Conservation (phyloP, 2,888 invertebrate species). For the Callyntrura sp. region DNA sequence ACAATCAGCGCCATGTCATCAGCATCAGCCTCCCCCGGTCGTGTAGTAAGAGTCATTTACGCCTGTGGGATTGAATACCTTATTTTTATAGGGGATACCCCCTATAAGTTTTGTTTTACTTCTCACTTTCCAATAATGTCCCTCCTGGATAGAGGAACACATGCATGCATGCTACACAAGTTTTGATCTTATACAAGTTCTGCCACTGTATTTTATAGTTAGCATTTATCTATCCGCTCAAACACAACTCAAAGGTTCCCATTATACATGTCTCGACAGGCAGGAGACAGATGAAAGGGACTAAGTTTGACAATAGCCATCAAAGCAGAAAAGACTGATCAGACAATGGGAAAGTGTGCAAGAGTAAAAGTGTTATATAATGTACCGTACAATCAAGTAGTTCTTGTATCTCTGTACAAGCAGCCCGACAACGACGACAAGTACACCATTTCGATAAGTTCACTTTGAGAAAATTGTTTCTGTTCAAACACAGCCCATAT, state of each 20-base stretch:
- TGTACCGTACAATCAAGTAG: constrained; percentile 21
- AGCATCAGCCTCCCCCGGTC: neutral
- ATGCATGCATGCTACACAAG: neutral
- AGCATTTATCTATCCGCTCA: constrained; percentile 48
- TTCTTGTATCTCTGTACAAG: too few species aligned
- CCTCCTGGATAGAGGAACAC: neutral
- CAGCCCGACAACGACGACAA: neutral
- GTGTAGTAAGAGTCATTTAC: neutral
- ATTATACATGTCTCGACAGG: constrained; percentile 48
- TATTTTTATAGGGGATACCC: neutral
- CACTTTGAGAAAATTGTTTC: constrained; percentile 14
- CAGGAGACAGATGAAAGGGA: constrained; percentile 67
- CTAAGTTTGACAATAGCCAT: constrained; percentile 71
- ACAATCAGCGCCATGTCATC: constrained; percentile 50
- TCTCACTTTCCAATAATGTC: neutral
- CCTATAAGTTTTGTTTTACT: neutral
- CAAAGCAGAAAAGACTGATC: constrained; percentile 74
- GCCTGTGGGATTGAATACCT: neutral
- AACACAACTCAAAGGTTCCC: constrained; percentile 41
- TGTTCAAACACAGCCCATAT: neutral
- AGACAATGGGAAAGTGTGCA: constrained; percentile 60
- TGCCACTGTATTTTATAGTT: neutral
- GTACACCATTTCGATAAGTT: neutral
- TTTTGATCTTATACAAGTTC: neutral
- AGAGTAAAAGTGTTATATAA: constrained; percentile 31